Evolutionary conservation across 2,113 vertebrate genomes (phyloP).

Genomic region (Thamnophis sirtalis): DNA sequence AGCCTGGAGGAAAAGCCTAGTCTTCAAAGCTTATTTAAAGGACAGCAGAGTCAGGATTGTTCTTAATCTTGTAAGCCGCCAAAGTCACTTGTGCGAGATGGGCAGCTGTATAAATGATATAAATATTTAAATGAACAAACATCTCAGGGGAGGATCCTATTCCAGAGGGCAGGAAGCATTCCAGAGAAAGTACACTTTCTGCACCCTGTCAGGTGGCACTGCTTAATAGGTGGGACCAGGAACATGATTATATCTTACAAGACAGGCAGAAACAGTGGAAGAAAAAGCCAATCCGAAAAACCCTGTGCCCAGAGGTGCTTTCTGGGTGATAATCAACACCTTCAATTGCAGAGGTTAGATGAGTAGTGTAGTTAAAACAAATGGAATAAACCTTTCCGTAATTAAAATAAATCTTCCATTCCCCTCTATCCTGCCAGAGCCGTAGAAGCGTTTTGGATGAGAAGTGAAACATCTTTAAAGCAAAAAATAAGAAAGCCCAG

Average conservation of each 20-base stretch:
- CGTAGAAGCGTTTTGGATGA: too few relatives aligned
- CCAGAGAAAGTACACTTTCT: background rate
- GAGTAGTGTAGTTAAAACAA: background rate
- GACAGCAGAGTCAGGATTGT: background rate
- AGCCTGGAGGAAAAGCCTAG: background rate
- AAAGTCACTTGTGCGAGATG: background rate
- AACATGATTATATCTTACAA: background rate
- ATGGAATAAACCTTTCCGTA: background rate
- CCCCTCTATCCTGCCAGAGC: too few relatives aligned
- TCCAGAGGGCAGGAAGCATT: background rate
- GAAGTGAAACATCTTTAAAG: too few relatives aligned
- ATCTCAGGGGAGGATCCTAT: background rate
- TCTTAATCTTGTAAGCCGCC: background rate
- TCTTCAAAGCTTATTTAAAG: background rate
- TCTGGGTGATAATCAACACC: background rate
- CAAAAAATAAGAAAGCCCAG: too few relatives aligned
- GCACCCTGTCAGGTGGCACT: background rate
- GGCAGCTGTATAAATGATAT: background rate
- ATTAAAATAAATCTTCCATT: too few relatives aligned
- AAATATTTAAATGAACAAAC: background rate
- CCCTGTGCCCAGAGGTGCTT: background rate
- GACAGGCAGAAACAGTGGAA: background rate
- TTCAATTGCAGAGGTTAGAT: background rate
- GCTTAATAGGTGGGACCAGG: background rate
- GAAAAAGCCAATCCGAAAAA: background rate